These are phyloP conservation scores for Polypterus senegalus DNA, from an alignment of 2,113 vertebrate genomes.

Conservation along the genomic window DNA sequence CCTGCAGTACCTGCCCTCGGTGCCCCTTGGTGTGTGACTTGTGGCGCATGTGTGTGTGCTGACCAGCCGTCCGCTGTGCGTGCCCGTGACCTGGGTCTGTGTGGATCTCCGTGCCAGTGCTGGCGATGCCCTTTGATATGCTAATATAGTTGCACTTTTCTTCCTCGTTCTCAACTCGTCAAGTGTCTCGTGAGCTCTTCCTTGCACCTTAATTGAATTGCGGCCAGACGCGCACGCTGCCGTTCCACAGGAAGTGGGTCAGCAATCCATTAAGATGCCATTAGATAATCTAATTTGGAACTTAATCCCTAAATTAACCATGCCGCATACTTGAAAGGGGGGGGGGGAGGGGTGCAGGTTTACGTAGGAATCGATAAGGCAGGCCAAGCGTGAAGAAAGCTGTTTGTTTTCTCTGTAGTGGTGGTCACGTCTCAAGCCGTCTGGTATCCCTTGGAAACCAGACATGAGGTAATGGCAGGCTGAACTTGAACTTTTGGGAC, in stretches of 20 bases:
- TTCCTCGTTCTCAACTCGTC: conserved; percentile 39
- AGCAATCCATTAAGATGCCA: conserved; percentile 98
- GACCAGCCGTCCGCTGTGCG: no score
- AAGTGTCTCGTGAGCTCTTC: conserved; percentile 52
- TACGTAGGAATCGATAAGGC: conserved; percentile 65
- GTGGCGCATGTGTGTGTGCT: no score
- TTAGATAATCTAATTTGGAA: conserved; percentile 98
- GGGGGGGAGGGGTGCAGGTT: conserved; percentile 44
- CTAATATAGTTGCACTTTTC: conserved; percentile 7
- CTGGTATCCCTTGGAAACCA: conserved; percentile 86
- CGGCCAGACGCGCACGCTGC: conserved; percentile 73
- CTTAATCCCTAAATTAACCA: conserved; percentile 91
- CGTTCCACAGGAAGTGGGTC: conserved; percentile 89
- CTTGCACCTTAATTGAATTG: conserved; percentile 72
- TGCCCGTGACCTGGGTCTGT: not conserved
- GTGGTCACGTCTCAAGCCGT: conserved; percentile 78
- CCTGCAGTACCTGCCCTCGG: no score
- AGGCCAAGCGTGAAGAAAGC: conserved; percentile 66
- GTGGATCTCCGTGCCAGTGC: no score
- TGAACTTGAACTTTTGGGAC: conserved; percentile 76
- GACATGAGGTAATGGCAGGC: conserved; percentile 84
- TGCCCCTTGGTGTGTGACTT: no score
- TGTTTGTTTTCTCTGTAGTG: conserved; percentile 75
- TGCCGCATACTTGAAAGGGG: conserved; percentile 56
- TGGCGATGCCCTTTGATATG: not conserved